Percentiles rank a stretch among this genome's conserved stretches.
Evolutionary conservation across 2,113 vertebrate genomes (phyloP).

Genomic region (Pelobates fuscus): DNA sequence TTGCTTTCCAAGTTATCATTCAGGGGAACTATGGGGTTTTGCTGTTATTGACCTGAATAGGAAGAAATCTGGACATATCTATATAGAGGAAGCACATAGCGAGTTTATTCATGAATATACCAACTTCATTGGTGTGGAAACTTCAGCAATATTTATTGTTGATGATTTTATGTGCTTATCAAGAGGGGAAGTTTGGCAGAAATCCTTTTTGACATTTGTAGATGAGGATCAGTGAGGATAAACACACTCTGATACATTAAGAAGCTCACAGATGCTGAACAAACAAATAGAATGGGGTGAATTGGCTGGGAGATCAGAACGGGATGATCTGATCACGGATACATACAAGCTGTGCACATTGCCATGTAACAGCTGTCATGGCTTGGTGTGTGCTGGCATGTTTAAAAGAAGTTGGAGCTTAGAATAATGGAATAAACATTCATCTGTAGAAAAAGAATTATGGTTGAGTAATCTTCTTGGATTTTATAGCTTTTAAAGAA

Average conservation of each 20-base stretch:
- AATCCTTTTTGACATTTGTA: constrained; percentile 18
- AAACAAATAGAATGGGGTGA: constrained; percentile 38
- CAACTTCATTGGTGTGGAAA: neutral
- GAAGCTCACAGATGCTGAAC: constrained; percentile 39
- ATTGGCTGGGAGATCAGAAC: constrained; percentile 31
- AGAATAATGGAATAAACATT: constrained; percentile 35
- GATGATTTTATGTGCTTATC: constrained; percentile 4
- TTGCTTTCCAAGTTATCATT: no score
- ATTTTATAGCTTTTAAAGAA: constrained; percentile 20
- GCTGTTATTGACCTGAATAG: no score
- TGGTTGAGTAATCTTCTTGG: constrained; percentile 14
- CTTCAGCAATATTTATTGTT: neutral
- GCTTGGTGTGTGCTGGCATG: constrained; percentile 25
- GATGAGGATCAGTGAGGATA: constrained; percentile 45
- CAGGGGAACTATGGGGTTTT: no score
- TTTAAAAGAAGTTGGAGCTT: constrained; percentile 39
- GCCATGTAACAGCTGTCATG: constrained; percentile 20
- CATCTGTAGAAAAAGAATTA: constrained; percentile 5
- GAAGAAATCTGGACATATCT: no score
- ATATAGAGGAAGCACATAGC: no score
- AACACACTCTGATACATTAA: constrained; percentile 39
- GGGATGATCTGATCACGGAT: constrained; percentile 44
- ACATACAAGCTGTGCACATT: constrained; percentile 41
- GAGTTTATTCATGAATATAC: neutral
- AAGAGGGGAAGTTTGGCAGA: constrained; percentile 22